Conservation (phyloP, 2,888 invertebrate genomes). For the Muscina levida region DNA sequence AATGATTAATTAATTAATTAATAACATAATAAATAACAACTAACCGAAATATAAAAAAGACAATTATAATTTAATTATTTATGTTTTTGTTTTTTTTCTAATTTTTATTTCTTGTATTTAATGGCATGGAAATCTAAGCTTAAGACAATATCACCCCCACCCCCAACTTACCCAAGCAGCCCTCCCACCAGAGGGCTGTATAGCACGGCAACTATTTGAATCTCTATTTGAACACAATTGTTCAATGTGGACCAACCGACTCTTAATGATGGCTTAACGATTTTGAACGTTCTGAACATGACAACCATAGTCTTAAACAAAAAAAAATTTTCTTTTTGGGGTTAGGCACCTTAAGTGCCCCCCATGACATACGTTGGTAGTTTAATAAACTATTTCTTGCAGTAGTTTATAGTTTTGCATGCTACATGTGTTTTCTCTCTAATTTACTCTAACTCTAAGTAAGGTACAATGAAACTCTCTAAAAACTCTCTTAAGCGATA, state of each 20-base stretch:
- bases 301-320: conserved; percentile 6
- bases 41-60: conserved; percentile 50
- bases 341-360: too few species aligned
- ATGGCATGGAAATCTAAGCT: conserved; percentile 46
- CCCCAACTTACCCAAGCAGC: too few species aligned
- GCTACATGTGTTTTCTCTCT: conserved; percentile 22
- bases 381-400: conserved; percentile 2
- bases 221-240: conserved; percentile 27
- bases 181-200: too few species aligned
- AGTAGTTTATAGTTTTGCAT: conserved; percentile 37
- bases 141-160: too few species aligned
- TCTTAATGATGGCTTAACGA: conserved; percentile 22
- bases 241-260: conserved; percentile 41
- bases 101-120: conserved; percentile 51
- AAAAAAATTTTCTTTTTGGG: conserved; percentile 9
- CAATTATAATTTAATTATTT: conserved; percentile 17
- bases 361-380: conserved; percentile 16
- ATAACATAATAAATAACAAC: conserved; percentile 47
- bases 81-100: conserved; percentile 31
- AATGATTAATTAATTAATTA: conserved; percentile 35
- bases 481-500: too few species aligned
- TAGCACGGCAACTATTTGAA: conserved; percentile 33
- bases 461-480: conserved; percentile 36
- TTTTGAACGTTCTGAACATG: conserved; percentile 3
- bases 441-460: conserved; percentile 20